Base-by-base conservation (phyloP, 2,888 invertebrate species). In the Cancer borealis region DNA sequence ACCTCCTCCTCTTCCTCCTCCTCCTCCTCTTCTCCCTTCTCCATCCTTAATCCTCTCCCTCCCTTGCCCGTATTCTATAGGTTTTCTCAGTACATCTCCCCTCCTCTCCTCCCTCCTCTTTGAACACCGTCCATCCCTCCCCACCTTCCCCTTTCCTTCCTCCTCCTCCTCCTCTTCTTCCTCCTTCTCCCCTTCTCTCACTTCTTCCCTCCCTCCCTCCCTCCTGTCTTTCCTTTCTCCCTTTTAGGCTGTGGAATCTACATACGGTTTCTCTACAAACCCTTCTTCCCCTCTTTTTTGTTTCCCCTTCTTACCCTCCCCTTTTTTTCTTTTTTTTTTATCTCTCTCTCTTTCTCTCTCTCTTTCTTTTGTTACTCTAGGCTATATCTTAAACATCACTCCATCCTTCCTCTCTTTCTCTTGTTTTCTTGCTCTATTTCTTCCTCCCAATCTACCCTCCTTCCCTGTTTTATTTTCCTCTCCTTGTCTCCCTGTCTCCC, bases 331-430 rank as follows among this genome's bases (percentile, higher is more conserved):
- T 4, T 30, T 10, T 30, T n/a, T n/a, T n/a, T n/a, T n/a, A n/a
- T n/a, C 91, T 60, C 30, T 26, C 91, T 91, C 30, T 60, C 91
- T 91, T 17, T 60, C 30, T 91, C n/a, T 26, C 91, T 91, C 30
- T 60, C 30, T 91, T 2, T 17, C 3, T 54, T 54, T 17, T 0
- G 10, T 54, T 54, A 4, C 26, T 73, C n/a, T 26, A 21, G 1
- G 4, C 66, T 17, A 21, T n/a, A 4, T 66, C 17, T n/a, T n/a
- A 21, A 6, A 4, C 17, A 54, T 66, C 17, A 0, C 17, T 66
- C 66, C 66, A 66, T 66, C 17, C 79, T 79, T 26, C 4, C 8
- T 30, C n/a, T 30, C 30, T 30, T 12, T 10, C 30, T 79, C 30
- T 30, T 26, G 5, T 12, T 79, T 12, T 79, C 79, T 79, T 12